A percentile compares a stretch with the other conserved stretches of the same genome.
These are phyloP conservation scores for Andrena cerasifolii DNA, from an alignment of 1,140 invertebrate species.

Conservation along the genomic window DNA sequence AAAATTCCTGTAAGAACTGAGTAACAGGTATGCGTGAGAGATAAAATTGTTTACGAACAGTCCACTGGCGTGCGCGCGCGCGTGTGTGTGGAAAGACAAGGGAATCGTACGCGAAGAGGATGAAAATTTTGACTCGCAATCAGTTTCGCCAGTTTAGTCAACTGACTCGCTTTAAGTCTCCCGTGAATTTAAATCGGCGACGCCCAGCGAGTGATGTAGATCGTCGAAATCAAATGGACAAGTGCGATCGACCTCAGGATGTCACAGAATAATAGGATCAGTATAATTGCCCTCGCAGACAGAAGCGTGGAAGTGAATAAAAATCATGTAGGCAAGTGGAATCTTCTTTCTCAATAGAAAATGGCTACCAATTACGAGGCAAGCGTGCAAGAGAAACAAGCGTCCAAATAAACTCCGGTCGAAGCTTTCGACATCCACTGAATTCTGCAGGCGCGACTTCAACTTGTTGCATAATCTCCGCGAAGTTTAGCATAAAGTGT, in stretches of 20 bases:
- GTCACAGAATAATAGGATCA: slow-evolving; percentile 22
- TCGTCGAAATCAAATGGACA: neutral
- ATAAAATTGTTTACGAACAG: slow-evolving; percentile 63
- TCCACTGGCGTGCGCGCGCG: neutral
- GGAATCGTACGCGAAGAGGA: neutral
- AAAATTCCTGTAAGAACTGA: too few relatives aligned
- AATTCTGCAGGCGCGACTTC: too few relatives aligned
- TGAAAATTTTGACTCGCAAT: slow-evolving; percentile 20
- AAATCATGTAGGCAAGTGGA: slow-evolving; percentile 38
- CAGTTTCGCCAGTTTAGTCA: slow-evolving; percentile 39
- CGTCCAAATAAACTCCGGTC: too few relatives aligned
- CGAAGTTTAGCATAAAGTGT: neutral
- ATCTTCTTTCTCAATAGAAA: neutral
- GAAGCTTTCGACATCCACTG: too few relatives aligned
- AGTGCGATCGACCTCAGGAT: neutral
- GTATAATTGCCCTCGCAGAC: neutral
- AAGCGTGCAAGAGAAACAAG: too few relatives aligned
- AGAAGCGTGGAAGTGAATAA: neutral
- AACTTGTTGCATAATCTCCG: too few relatives aligned
- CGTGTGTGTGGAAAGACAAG: neutral
- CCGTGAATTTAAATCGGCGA: neutral
- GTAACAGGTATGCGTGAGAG: slow-evolving; percentile 37
- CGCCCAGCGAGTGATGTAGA: too few relatives aligned
- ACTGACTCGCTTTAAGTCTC: neutral
- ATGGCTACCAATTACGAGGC: too few relatives aligned